phyloP scores from a whole-genome alignment of 2,113 vertebrate genomes.

The Dromaius novaehollandiae region DNA sequence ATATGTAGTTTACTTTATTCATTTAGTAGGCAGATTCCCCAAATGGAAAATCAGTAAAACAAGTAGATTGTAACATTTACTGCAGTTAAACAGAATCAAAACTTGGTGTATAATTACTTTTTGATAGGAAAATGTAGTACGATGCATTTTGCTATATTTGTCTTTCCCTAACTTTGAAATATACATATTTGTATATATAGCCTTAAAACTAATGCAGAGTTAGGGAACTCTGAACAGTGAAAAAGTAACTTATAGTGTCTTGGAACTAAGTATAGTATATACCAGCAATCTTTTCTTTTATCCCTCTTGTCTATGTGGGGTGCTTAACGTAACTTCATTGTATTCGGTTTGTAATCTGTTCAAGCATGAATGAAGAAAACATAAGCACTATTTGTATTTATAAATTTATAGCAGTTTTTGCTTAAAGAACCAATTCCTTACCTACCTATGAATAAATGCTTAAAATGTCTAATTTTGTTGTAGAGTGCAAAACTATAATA shows the following conservation, averaged over 20 bases:
- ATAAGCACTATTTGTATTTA: constrained; percentile 81
- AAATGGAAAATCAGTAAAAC: constrained; percentile 75
- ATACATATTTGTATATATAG: constrained; percentile 82
- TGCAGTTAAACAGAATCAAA: constrained; percentile 71
- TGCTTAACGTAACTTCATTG: constrained; percentile 79
- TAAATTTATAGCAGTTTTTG: constrained; percentile 76
- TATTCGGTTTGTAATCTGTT: constrained; percentile 80
- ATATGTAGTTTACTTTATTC: constrained; percentile 69
- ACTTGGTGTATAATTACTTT: constrained; percentile 77
- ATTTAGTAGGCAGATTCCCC: constrained; percentile 76
- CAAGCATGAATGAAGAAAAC: constrained; percentile 78
- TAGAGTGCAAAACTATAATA: constrained; percentile 75
- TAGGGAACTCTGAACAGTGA: constrained; percentile 75
- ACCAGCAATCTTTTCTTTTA: constrained; percentile 77
- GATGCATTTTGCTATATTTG: constrained; percentile 75
- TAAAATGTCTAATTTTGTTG: constrained; percentile 76
- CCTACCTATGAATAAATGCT: constrained; percentile 77
- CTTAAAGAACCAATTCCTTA: constrained; percentile 72
- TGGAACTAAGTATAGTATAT: constrained; percentile 74
- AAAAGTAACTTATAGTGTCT: constrained; percentile 77
- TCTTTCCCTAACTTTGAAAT: constrained; percentile 77
- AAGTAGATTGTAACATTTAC: constrained; percentile 74
- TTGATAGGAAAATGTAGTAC: constrained; percentile 76
- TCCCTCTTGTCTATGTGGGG: constrained; percentile 77
- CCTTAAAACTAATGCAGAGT: constrained; percentile 80